Percentiles rank a stretch among this genome's conserved stretches.
Conservation (phyloP, 2,113 vertebrate species). For the Octodon degus region DNA sequence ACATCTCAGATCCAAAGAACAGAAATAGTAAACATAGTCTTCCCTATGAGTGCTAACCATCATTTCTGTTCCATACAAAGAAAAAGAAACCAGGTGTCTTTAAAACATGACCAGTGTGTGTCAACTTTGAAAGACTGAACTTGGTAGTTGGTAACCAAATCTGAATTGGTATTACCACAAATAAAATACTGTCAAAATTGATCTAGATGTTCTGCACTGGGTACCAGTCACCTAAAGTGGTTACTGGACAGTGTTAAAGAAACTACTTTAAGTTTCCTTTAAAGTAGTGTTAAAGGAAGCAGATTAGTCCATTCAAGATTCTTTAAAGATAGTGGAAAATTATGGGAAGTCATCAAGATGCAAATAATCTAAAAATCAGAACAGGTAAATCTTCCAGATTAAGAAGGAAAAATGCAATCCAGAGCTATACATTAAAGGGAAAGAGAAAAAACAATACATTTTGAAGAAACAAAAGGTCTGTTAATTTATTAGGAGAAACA, state of each 20-base stretch:
- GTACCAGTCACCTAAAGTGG: background rate
- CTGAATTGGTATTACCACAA: background rate
- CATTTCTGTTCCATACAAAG: background rate
- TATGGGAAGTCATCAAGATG: conserved; percentile 62
- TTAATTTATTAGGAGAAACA: background rate
- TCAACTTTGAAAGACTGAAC: background rate
- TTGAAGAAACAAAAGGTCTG: conserved; percentile 60
- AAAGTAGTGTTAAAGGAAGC: conserved; percentile 14
- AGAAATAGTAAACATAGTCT: background rate
- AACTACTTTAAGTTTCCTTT: too few species aligned
- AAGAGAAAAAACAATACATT: background rate
- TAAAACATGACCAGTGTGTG: background rate
- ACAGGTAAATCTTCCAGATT: background rate
- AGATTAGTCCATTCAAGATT: background rate
- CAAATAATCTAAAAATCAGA: conserved; percentile 29
- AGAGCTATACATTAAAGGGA: conserved; percentile 6
- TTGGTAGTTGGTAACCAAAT: conserved; percentile 18
- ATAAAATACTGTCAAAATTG: conserved; percentile 25
- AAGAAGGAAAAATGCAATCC: background rate
- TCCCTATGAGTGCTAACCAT: background rate
- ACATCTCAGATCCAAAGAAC: background rate
- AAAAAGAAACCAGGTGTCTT: background rate
- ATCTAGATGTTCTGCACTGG: background rate
- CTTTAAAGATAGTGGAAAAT: conserved; percentile 67
- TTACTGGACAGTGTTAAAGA: background rate